Evolutionary conservation across 2,888 invertebrate genomes (phyloP).

Genomic region (Myathropa florea): DNA sequence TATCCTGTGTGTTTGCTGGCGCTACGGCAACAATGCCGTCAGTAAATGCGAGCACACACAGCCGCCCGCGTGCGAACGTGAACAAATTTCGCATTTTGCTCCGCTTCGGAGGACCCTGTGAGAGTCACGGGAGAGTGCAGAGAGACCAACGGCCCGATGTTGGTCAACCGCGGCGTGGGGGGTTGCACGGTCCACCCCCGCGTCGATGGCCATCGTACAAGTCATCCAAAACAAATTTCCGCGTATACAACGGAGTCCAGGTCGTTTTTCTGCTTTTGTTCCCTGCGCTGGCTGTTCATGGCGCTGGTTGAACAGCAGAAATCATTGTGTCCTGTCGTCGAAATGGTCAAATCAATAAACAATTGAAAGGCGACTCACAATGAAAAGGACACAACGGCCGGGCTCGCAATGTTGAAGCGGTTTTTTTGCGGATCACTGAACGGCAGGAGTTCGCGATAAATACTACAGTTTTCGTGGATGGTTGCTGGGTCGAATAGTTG

Average conservation of each 20-base stretch:
- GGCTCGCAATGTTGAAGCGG: not conserved
- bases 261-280: not conserved
- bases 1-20: constrained; percentile 30
- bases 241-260: not conserved
- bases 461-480: not conserved
- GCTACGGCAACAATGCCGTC: constrained; percentile 2
- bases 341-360: constrained; percentile 66
- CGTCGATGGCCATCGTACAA: constrained; percentile 12
- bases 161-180: constrained; percentile 43
- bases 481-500: not conserved
- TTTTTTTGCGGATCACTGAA: constrained; percentile 25
- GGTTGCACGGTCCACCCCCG: not conserved
- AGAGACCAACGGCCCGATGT: not conserved
- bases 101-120: not conserved
- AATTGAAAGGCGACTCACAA: constrained; percentile 35
- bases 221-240: constrained; percentile 67
- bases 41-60: constrained; percentile 16
- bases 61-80: constrained; percentile 32
- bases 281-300: not conserved
- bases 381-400: constrained; percentile 28
- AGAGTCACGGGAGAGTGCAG: not conserved
- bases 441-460: constrained; percentile 36
- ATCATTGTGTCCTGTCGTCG: constrained; percentile 65
- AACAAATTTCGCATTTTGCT: constrained; percentile 44
- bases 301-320: constrained; percentile 34